A percentile compares a stretch with the other conserved stretches of the same genome.
Conservation (phyloP, 2,113 vertebrate species). For the Pterocles gutturalis region DNA sequence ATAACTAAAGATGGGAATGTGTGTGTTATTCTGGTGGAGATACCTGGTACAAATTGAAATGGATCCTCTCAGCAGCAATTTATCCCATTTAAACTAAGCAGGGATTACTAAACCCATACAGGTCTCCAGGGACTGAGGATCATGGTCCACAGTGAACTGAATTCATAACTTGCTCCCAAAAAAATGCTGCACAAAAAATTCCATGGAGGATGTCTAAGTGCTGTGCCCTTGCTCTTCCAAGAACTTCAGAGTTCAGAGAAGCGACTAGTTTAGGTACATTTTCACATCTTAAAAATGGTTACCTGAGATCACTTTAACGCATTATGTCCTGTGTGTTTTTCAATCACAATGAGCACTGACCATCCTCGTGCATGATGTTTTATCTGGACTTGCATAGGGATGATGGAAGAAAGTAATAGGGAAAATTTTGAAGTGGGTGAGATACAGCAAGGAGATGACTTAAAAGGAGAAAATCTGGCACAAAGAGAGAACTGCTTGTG, state of each 20-base stretch:
- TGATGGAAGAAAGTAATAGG: neutral
- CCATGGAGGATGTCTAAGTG: neutral
- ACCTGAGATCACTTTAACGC: neutral
- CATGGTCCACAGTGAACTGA: neutral
- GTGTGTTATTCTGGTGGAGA: neutral
- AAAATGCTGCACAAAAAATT: neutral
- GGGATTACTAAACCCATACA: neutral
- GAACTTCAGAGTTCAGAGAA: neutral
- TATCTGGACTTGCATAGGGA: neutral
- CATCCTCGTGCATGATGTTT: neutral
- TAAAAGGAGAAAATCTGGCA: conserved; percentile 61
- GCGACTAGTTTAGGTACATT: neutral
- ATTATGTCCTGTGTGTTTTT: neutral
- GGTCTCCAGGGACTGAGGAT: neutral
- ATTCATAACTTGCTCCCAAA: neutral
- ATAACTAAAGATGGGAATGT: neutral
- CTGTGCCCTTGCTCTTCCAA: neutral
- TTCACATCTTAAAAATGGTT: neutral
- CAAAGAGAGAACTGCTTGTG: conserved; percentile 69
- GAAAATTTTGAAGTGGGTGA: conserved; percentile 45
- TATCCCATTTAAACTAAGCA: neutral
- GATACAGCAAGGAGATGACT: conserved; percentile 50
- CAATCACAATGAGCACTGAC: neutral
- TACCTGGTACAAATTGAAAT: neutral
- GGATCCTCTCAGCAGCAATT: neutral